Percentiles rank a stretch among this genome's conserved stretches.
Evolutionary conservation across 1,140 invertebrate genomes (phyloP).

Genomic region (Drosophila novamexicana): DNA sequence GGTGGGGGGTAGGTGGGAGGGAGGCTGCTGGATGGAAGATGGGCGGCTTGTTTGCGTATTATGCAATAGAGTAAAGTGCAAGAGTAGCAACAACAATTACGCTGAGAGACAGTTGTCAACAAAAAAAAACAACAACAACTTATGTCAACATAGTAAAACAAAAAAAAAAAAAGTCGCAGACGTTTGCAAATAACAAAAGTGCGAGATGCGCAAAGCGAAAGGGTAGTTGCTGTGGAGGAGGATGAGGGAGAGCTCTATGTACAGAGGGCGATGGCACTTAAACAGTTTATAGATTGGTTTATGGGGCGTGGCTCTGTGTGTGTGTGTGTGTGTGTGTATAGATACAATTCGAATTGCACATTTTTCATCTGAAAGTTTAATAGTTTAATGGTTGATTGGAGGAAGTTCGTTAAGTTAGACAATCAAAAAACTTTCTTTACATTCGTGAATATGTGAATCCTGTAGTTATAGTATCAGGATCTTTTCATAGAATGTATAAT

Average conservation of each 20-base stretch:
- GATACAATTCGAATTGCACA: conserved; percentile 5
- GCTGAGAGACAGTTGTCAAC: conserved; percentile 22
- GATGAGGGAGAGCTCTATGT: not conserved
- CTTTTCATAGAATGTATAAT: too few relatives aligned
- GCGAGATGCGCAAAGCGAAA: conserved; percentile 20
- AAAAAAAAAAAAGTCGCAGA: conserved; percentile 32
- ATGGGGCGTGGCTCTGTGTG: conserved; percentile 9
- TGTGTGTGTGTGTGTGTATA: not conserved
- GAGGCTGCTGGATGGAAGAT: not conserved
- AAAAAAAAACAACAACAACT: conserved; percentile 11
- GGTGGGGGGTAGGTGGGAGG: not conserved
- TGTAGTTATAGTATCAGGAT: too few relatives aligned
- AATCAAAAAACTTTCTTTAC: too few relatives aligned
- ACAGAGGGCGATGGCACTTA: conserved; percentile 19
- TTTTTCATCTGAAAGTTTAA: conserved; percentile 1
- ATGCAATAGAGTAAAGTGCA: conserved; percentile 47
- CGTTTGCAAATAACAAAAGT: conserved; percentile 39
- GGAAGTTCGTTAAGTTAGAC: too few relatives aligned
- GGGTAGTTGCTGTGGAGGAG: not conserved
- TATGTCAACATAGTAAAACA: conserved; percentile 22
- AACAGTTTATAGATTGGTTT: conserved; percentile 9
- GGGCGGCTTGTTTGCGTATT: conserved; percentile 41
- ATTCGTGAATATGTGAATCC: too few relatives aligned
- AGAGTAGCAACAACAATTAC: conserved; percentile 11
- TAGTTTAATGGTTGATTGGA: not conserved